Evolutionary conservation across 2,113 vertebrate genomes (phyloP).

Genomic region (Coryphaenoides rupestris): DNA sequence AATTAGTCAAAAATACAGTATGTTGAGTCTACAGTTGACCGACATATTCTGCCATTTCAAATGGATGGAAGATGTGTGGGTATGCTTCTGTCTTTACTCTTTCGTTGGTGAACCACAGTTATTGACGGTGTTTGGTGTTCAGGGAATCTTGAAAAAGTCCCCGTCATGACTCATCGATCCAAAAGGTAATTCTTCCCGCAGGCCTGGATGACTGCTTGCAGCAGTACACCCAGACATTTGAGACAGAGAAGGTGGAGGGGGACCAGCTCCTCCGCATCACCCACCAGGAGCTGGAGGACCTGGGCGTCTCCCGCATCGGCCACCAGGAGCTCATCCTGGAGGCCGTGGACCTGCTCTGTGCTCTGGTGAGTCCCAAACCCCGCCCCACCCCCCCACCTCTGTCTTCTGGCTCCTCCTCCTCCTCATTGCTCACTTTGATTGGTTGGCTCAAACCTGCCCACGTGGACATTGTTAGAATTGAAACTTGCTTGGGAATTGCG

Average conservation of each 20-base stretch:
- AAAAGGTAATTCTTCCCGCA: constrained; percentile 37
- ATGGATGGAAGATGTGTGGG: too few relatives aligned
- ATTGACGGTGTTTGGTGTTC: neutral
- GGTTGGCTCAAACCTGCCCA: too few relatives aligned
- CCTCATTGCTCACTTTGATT: too few relatives aligned
- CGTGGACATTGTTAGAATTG: too few relatives aligned
- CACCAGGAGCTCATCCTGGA: constrained; percentile 79
- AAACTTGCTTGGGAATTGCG: too few relatives aligned
- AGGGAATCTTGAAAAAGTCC: neutral
- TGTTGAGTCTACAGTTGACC: too few relatives aligned
- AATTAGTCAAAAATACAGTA: too few relatives aligned
- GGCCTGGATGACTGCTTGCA: constrained; percentile 78
- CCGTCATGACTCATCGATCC: neutral
- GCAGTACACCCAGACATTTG: constrained; percentile 79
- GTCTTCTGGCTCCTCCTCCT: too few relatives aligned
- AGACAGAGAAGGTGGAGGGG: constrained; percentile 75
- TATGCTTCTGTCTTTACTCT: too few relatives aligned
- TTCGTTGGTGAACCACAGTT: neutral
- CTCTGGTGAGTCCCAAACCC: constrained; percentile 65
- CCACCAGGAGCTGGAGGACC: constrained; percentile 78
- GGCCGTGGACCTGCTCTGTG: constrained; percentile 76
- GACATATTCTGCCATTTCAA: too few relatives aligned
- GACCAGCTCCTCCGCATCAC: constrained; percentile 78
- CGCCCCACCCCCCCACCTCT: constrained; percentile 8
- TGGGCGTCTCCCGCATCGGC: constrained; percentile 77